Base-by-base conservation (phyloP, 2,113 vertebrate genomes). In the Rhinichthys klamathensis region DNA sequence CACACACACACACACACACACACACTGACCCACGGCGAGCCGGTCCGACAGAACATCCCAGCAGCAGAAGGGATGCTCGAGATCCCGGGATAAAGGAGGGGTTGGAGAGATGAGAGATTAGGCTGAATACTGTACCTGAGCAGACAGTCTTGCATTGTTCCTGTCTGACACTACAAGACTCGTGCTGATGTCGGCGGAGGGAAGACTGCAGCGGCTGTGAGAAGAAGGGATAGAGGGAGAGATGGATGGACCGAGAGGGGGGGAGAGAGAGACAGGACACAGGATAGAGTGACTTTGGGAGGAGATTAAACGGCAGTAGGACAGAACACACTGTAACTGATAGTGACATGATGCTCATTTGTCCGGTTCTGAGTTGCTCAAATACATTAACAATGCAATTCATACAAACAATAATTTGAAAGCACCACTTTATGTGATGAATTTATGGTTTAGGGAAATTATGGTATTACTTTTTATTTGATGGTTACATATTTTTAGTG, bases 101-200 rank as follows among this genome's bases (percentile, higher is more conserved):
- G n/a, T 84, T 77, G 13, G 10, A 58, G 83, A 54, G 21, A 84
- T 72, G 11, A 49, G 46, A 81, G 86, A 77, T 88, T 38, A 73
- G 85, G 7, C 2, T 63, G 0, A 84, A 80, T 89, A 88, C 91
- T 90, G 75, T 92, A 95, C 94, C 94, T 93, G 88, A 93, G 82
- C 86, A 87, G 87, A 86, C 92, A 93, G 7, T 92, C 91, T 58
- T 94, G 92, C 94, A 95, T 94, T 87, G 72, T 91, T 41, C 76
- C 81, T 82, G 41, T 82, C 85, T 76, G 91, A 92, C 89, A 91
- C 91, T 92, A 88, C 88, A 89, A 86, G 78, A 81, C 30, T 76
- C 82, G 88, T 67, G 56, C 61, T 73, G 21, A 77, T 44, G 21
- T 18, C 21, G 10, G 78, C 8, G 30, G 56, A 54, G 25, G 86